phyloP scores from a whole-genome alignment of 2,797 vertebrate genomes.

The Prunella strophiata region DNA sequence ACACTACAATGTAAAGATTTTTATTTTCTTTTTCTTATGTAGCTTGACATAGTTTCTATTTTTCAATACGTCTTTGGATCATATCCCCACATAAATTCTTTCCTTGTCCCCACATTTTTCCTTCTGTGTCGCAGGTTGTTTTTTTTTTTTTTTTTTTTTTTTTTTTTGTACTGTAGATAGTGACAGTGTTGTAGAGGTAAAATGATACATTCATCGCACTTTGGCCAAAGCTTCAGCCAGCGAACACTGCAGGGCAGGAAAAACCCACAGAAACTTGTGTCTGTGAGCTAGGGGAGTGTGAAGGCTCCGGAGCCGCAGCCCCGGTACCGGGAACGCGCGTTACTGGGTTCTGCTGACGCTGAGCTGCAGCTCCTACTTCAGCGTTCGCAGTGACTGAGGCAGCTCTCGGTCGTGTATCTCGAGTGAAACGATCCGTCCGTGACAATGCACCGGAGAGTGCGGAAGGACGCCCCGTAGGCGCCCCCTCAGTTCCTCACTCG shows the following conservation, averaged over 20 bases:
- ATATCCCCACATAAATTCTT: neutral
- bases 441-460: neutral
- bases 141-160: neutral
- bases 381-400: neutral
- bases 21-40: neutral
- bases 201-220: neutral
- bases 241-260: neutral
- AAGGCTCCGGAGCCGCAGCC: neutral
- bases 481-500: neutral
- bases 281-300: neutral
- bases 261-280: neutral
- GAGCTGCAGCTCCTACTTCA: neutral
- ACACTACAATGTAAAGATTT: neutral
- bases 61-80: neutral
- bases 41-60: neutral
- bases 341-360: neutral
- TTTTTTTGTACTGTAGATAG: neutral
- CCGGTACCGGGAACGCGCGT: neutral
- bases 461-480: neutral
- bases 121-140: neutral
- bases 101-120: neutral
- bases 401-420: neutral
- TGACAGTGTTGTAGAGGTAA: neutral
- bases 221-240: neutral
- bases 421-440: neutral